Evolutionary conservation across 2,797 vertebrate species (phyloP), one percentile per base, ranked within the genome.

Genomic region (Harpagifer antarcticus): DNA sequence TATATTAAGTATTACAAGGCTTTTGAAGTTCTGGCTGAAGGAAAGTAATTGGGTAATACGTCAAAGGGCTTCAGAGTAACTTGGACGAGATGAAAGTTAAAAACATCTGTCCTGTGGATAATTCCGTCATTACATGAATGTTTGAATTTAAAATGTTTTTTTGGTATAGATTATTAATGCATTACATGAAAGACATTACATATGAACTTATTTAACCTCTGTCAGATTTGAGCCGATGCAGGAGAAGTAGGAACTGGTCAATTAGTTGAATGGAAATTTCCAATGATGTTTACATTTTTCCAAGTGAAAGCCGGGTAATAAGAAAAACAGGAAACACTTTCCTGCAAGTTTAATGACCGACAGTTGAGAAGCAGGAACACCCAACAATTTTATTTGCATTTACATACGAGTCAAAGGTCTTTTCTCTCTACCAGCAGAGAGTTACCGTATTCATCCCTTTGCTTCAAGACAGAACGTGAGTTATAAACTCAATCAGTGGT

Each of bases 331-430:
- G 42, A 66, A 31, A 49, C 1, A 1, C 9, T 68, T 45, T 57
- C 3, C 50, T 76, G 13, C 4, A 42, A 9, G 33, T 64, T 56
- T 62, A 33, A 57, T 67, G 16, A 73, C 40, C 49, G 54, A 43
- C 17, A 17, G n/a, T 19, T 60, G 47, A 57, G 1, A 19, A 52
- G 42, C 6, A 59, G 27, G 15, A 62, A 72, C 56, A 23, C 14
- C 57, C 40, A 11, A 48, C 5, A 67, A 53, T 3, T 67, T 37
- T 19, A 33, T 16, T 49, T 58, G 54, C 12, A 76, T 82, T 82
- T 68, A 45, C 52, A 70, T 79, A 15, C 9, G 33, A 63, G 31
- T 65, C 37, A 56, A 12, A 55, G 11, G 27, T 53, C 20, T 45
- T 47, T 59, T 56, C 20, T 54, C 1, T 55, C 20, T 49, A 37